Percentiles rank a stretch among this genome's conserved stretches.
These are phyloP conservation scores for Drosophila algonquin DNA, from an alignment of 2,888 invertebrate genomes.

Conservation along the genomic window DNA sequence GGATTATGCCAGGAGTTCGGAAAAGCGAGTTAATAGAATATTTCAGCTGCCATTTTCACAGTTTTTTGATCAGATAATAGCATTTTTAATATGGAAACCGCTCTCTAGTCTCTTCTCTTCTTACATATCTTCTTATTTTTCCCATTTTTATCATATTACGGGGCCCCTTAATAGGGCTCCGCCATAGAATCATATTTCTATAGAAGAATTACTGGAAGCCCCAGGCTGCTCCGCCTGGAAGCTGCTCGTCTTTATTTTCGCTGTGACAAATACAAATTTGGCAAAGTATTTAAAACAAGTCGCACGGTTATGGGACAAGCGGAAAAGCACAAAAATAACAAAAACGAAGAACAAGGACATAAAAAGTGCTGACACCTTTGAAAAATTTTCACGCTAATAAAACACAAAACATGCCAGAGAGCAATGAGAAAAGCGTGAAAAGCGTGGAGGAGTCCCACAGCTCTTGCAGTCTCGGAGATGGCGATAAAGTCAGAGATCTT, in stretches of 20 bases:
- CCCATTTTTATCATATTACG: too few species aligned
- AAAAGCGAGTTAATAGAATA: slow-evolving; percentile 1
- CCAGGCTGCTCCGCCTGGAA: background rate
- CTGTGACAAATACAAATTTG: slow-evolving; percentile 30
- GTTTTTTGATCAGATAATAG: background rate
- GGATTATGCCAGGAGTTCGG: slow-evolving; percentile 19
- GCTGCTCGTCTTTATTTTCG: slow-evolving; percentile 18
- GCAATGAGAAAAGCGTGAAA: slow-evolving; percentile 59
- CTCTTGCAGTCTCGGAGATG: slow-evolving; percentile 15
- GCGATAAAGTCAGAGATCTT: slow-evolving; percentile 60
- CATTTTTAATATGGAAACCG: background rate
- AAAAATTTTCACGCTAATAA: slow-evolving; percentile 76
- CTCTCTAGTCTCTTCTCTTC: background rate
- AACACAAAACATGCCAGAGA: slow-evolving; percentile 75
- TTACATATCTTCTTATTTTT: too few species aligned
- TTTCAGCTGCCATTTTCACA: slow-evolving; percentile 1
- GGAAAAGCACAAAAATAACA: slow-evolving; percentile 24
- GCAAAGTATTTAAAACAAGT: slow-evolving; percentile 24
- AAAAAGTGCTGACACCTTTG: slow-evolving; percentile 76
- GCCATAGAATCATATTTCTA: background rate
- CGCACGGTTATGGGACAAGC: slow-evolving; percentile 36
- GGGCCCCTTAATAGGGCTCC: too few species aligned
- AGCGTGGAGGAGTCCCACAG: slow-evolving; percentile 47
- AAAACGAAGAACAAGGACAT: slow-evolving; percentile 23
- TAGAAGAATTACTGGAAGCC: too few species aligned